Evolutionary conservation across 1,140 invertebrate genomes (phyloP).

Genomic region (Pseudoatta argentina): DNA sequence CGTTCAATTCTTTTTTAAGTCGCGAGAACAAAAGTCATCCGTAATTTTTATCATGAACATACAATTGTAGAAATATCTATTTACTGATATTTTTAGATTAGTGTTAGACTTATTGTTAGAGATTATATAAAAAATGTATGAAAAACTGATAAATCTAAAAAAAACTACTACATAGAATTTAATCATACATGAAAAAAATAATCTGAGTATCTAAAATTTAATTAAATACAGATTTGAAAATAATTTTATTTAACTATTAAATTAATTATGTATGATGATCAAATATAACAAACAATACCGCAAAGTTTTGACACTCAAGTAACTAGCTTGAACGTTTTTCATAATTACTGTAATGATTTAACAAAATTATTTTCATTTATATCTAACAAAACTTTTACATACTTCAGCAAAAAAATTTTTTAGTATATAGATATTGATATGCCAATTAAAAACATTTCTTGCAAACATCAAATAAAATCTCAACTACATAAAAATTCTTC

Average conservation of each 20-base stretch:
- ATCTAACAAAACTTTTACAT: no score
- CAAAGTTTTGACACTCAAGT: no score
- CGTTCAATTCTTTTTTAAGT: not conserved
- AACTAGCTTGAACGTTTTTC: no score
- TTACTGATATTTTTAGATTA: not conserved
- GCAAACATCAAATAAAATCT: conserved; percentile 6
- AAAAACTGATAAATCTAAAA: not conserved
- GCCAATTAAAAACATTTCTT: not conserved
- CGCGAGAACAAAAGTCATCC: not conserved
- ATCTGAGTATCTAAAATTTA: no score
- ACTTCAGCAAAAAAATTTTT: no score
- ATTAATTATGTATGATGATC: no score
- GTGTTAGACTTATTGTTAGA: not conserved
- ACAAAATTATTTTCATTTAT: no score
- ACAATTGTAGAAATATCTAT: not conserved
- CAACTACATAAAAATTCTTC: not conserved
- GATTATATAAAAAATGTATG: no score
- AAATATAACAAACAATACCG: no score
- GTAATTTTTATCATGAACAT: not conserved
- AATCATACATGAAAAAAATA: not conserved
- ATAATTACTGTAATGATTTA: no score
- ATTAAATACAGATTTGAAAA: no score
- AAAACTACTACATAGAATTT: not conserved
- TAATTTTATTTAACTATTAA: no score
- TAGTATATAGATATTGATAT: not conserved